Base-by-base conservation (phyloP, 2,797 vertebrate species). In the Lepus oiostolus region DNA sequence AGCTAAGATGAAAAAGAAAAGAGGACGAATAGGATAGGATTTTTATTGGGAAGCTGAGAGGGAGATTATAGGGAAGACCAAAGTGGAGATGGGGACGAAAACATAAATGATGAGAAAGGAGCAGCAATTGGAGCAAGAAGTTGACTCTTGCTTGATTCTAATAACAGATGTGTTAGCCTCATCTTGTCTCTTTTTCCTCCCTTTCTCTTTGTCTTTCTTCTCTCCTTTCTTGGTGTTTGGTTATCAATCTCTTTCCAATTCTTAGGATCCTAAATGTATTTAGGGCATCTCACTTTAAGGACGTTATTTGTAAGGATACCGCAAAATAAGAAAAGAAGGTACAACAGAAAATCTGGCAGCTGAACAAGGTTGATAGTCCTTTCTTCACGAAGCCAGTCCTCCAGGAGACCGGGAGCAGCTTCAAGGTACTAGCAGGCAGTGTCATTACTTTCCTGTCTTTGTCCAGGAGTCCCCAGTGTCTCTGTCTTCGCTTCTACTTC, bases 291-390 rank as follows among this genome's bases (percentile, higher is more conserved):
- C 28, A 82, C 42, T 16, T 72, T 80, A 75, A 6, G 3, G 1
- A 26, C 70, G 11, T 81, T 83, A 88, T 77, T 90, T 92, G 3
- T 88, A 92, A 93, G 30, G 62, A 71, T 58, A 71, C 12, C 74
- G 60, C 71, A 88, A 80, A 13, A 21, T 50, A 90, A 82, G 24
- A 10, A 72, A 87, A 13, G 16, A 87, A 84, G 4, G 54, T 16
- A 16, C 54, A 58, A 19, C 19, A 42, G 42, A 54, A 90, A 63
- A 13, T n/a, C 12, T 19, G 67, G 19, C 35, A 70, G 19, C 21
- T 75, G 82, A 83, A 50, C 35, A 70, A 22, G 5, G 24, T 30
- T 54, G 72, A 50, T 1, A 35, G 47, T n/a, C 8, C n/a, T 82
- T 65, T 17, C 0, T 30, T 52, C 16, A 54, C 28, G 26, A 60